Percentiles rank a stretch among this genome's conserved stretches.
phyloP scores from a whole-genome alignment of 2,797 vertebrate genomes.

The Mus caroli region DNA sequence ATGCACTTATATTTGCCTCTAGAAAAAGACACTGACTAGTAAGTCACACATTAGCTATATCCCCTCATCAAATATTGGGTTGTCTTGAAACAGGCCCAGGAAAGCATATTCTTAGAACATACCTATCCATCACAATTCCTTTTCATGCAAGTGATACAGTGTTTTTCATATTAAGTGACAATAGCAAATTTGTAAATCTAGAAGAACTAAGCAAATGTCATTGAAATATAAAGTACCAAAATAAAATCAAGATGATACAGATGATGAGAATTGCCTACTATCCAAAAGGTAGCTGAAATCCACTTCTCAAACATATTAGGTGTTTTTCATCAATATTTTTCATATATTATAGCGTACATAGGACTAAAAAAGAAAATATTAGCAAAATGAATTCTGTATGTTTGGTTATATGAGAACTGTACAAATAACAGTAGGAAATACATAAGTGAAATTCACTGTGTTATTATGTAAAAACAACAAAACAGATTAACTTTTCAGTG shows the following conservation, averaged over 20 bases:
- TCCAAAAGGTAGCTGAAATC: neutral
- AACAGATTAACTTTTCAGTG: neutral
- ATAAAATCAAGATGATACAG: neutral
- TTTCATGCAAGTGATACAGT: neutral
- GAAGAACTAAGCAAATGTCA: neutral
- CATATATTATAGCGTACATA: neutral
- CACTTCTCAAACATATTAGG: neutral
- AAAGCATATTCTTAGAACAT: constrained; percentile 44
- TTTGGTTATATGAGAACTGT: neutral
- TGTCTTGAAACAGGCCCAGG: constrained; percentile 29
- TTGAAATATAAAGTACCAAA: constrained; percentile 39
- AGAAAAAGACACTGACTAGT: constrained; percentile 53
- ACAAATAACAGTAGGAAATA: neutral
- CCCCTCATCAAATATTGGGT: constrained; percentile 18
- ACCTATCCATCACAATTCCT: constrained; percentile 19
- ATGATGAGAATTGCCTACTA: neutral
- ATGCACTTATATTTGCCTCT: constrained; percentile 11
- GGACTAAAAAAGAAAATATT: neutral
- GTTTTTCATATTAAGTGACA: neutral
- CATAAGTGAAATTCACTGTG: neutral
- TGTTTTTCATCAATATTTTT: neutral
- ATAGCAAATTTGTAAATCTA: constrained; percentile 34
- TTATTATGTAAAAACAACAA: neutral
- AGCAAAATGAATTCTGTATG: neutral
- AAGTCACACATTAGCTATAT: constrained; percentile 36